Conservation (phyloP, 37 sponge, comb jelly and placozoan species). For the Cliona cf. orientalis region DNA sequence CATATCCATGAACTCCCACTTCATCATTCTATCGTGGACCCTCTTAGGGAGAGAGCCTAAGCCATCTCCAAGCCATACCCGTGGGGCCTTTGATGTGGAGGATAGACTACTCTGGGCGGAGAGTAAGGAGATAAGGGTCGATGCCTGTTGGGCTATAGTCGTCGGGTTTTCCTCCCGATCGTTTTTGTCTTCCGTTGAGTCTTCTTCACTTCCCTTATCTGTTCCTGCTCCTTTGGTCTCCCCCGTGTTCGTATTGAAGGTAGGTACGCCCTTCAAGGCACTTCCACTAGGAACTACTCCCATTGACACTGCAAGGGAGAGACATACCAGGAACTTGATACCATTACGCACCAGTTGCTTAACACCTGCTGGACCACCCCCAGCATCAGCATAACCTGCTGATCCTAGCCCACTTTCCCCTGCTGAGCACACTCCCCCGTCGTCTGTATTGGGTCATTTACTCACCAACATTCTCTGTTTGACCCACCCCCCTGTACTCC, state of each 20-base stretch:
- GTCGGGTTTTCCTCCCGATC: neutral
- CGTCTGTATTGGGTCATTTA: no score
- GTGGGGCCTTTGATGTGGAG: neutral
- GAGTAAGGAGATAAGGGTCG: neutral
- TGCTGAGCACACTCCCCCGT: no score
- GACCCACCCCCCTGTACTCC: no score
- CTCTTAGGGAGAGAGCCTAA: conserved; percentile 7
- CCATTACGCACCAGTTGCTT: neutral
- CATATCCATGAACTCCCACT: conserved; percentile 13
- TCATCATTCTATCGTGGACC: neutral
- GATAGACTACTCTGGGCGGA: neutral
- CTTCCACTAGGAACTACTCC: neutral
- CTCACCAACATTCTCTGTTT: no score
- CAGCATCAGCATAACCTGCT: neutral
- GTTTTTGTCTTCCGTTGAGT: neutral
- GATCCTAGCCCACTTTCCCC: no score
- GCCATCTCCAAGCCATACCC: conserved; percentile 27
- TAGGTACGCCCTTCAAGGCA: neutral
- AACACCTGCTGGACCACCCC: neutral
- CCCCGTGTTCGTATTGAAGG: neutral
- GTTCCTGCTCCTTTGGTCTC: neutral
- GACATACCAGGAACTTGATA: neutral
- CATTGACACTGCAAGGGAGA: neutral
- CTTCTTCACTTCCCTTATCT: neutral
- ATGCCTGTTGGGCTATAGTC: neutral